These are phyloP conservation scores for Enteromius mattozi DNA, from an alignment of 2,797 vertebrate genomes.

Conservation along the genomic window DNA sequence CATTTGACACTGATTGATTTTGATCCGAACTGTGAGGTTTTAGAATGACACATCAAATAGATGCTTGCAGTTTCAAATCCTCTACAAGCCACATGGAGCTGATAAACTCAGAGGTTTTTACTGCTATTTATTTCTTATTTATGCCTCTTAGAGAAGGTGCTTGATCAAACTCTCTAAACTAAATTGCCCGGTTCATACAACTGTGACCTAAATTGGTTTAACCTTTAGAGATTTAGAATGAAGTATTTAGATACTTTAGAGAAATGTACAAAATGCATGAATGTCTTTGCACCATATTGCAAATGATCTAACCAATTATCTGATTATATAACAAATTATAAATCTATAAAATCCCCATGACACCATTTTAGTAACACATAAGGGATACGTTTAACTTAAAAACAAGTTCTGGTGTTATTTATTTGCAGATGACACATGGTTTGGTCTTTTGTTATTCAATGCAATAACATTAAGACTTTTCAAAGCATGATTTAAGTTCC, in stretches of 20 bases:
- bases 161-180: slow-evolving; percentile 12
- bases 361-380: not conserved
- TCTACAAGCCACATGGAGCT: not conserved
- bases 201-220: slow-evolving; percentile 6
- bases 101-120: slow-evolving; percentile 12
- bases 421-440: not conserved
- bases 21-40: slow-evolving; percentile 5
- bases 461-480: slow-evolving; percentile 1
- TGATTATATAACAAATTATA: not conserved
- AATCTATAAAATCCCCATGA: not conserved
- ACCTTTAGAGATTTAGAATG: not conserved
- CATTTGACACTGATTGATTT: slow-evolving; percentile 12
- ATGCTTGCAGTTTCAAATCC: not conserved
- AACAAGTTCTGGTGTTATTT: not conserved
- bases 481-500: not conserved
- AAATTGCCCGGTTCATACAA: not conserved
- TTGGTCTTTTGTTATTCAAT: not conserved
- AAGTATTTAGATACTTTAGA: not conserved
- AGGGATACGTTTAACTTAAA: not conserved
- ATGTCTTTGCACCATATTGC: not conserved
- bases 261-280: not conserved
- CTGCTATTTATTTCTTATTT: not conserved
- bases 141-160: not conserved
- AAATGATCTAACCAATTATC: slow-evolving; percentile 1
- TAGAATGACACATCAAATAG: slow-evolving; percentile 1